Percentiles rank a stretch among this genome's conserved stretches.
Evolutionary conservation across 2,888 invertebrate species (phyloP).

Genomic region (Sphaeridia pumilis): DNA sequence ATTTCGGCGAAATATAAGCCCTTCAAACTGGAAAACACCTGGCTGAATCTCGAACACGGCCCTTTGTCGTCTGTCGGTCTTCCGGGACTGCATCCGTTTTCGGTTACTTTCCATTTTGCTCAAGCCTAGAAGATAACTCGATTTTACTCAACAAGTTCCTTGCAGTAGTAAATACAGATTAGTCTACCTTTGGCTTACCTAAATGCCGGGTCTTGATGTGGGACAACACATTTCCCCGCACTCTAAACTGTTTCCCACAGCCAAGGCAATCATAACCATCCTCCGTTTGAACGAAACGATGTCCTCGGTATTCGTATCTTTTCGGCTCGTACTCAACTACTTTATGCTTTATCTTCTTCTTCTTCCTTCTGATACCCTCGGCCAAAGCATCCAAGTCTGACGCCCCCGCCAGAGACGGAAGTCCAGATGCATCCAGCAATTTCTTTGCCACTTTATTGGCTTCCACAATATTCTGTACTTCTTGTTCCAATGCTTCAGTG

Average conservation of each 20-base stretch:
- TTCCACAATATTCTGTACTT: background rate
- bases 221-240: background rate
- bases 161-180: no score
- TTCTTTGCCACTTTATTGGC: background rate
- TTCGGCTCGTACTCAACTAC: background rate
- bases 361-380: background rate
- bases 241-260: conserved; percentile 5
- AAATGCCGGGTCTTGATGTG: conserved; percentile 7
- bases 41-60: conserved; percentile 2
- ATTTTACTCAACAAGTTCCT: no score
- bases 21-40: conserved; percentile 11
- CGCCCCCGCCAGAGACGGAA: background rate
- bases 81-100: background rate
- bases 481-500: background rate
- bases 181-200: no score
- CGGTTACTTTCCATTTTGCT: background rate
- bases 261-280: conserved; percentile 1
- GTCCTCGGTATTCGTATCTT: background rate
- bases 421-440: background rate
- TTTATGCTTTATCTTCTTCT: background rate
- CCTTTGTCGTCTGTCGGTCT: conserved; percentile 8
- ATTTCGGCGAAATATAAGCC: conserved; percentile 7
- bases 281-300: background rate
- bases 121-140: background rate
- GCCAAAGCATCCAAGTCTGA: background rate